Evolutionary conservation across 2,113 vertebrate genomes (phyloP), one percentile per base, ranked within the genome.

Genomic region (Sterrhoptilus dennistouni): DNA sequence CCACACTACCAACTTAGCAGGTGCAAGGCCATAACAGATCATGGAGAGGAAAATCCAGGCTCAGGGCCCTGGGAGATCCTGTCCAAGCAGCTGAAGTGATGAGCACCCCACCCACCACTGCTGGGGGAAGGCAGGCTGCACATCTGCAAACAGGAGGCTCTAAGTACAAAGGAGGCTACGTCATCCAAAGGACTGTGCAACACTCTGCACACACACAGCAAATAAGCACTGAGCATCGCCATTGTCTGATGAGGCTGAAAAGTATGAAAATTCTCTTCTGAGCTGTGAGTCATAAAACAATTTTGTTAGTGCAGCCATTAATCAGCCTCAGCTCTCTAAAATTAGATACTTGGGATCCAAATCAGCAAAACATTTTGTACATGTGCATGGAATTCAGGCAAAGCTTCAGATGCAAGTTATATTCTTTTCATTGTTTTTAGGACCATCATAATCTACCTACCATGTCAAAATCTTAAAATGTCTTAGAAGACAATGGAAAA

Each of bases 271-370:
- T 50, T 42, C 33, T 80, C 82, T 83, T 74, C 63, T 49, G 36
- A 95, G 63, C 64, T 80, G 19, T 95, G 86, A 97, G 83, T 84
- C 88, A 80, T 83, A 74, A 81, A 88, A 19, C 60, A 38, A 33
- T 81, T 95, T 77, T 81, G 38, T 81, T 33, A 27, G 47, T 59
- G 45, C 57, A 71, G 54, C 61, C 72, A 56, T 90, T 97, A 60
- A 89, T 81, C 91, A 92, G 50, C 16, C 24, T 86, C 21, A 9
- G 64, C 38, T 53, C 38, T 92, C 93, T 90, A 89, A 93, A 97
- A 89, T 89, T 96, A 93, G 72, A 42, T 78, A 47, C 69, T 89
- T 75, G 25, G 33, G 21, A 47, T 71, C 19, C 54, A 92, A 84
- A 70, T 86, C 68, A 93, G 71, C 83, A 87, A 87, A 87, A 49